phyloP scores from a whole-genome alignment of 2,113 vertebrate genomes.

The Alethe diademata region DNA sequence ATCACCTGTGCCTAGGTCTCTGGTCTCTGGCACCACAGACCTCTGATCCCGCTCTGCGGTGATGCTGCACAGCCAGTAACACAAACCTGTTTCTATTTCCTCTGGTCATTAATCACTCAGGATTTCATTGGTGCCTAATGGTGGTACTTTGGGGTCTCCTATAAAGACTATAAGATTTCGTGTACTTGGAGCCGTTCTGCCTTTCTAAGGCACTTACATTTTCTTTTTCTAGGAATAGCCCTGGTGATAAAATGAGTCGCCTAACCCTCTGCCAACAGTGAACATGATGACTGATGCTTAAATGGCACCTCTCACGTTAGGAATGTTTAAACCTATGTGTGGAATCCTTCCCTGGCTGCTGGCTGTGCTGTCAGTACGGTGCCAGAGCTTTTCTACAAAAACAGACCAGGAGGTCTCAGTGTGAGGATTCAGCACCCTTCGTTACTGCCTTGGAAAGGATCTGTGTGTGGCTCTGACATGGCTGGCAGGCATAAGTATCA shows the following conservation, averaged over 20 bases:
- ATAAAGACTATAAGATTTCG: slow-evolving; percentile 9
- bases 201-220: slow-evolving; percentile 7
- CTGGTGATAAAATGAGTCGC: background rate
- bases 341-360: slow-evolving; percentile 5
- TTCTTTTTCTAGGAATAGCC: slow-evolving; percentile 62
- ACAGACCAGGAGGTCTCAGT: background rate
- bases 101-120: slow-evolving; percentile 19
- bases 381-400: rapidly evolving
- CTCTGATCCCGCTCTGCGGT: background rate
- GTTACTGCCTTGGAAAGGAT: background rate
- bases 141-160: background rate
- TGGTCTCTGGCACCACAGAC: background rate
- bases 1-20: rapidly evolving
- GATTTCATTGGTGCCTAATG: background rate
- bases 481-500: background rate
- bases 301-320: background rate
- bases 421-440: background rate
- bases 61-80: background rate
- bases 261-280: slow-evolving; percentile 15
- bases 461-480: background rate
- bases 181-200: slow-evolving; percentile 1
- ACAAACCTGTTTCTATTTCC: background rate
- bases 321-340: background rate
- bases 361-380: background rate
- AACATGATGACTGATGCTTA: slow-evolving; percentile 12